phyloP scores from a whole-genome alignment of 2,888 invertebrate genomes.

The Drosophila siamana region DNA sequence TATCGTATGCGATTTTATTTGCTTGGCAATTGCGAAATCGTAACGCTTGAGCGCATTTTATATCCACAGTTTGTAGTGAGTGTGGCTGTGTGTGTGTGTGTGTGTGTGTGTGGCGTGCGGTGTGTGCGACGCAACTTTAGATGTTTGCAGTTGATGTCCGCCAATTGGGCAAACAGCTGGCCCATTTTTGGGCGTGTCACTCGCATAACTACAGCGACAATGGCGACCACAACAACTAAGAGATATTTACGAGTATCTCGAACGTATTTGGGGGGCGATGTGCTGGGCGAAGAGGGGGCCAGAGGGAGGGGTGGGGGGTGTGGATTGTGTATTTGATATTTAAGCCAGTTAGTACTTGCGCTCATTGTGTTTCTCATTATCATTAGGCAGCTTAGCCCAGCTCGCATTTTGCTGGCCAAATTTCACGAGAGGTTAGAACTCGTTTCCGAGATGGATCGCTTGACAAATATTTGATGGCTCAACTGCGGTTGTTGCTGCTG shows the following conservation, averaged over 20 bases:
- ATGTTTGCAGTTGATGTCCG: slow-evolving; percentile 60
- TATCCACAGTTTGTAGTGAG: slow-evolving; percentile 46
- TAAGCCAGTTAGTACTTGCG: slow-evolving; percentile 38
- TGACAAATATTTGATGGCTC: slow-evolving; percentile 57
- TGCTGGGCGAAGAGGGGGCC: background rate
- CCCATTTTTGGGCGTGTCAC: slow-evolving; percentile 62
- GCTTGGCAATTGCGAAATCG: slow-evolving; percentile 76
- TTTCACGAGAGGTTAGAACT: slow-evolving; percentile 61
- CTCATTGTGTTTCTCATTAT: slow-evolving; percentile 63
- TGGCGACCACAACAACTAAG: too few relatives aligned
- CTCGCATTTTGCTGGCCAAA: slow-evolving; percentile 39
- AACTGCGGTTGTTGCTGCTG: too few relatives aligned
- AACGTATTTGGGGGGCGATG: background rate
- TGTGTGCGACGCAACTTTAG: slow-evolving; percentile 49
- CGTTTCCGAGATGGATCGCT: slow-evolving; percentile 32
- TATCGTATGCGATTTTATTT: slow-evolving; percentile 62
- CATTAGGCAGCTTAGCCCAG: slow-evolving; percentile 40
- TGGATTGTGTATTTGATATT: slow-evolving; percentile 12
- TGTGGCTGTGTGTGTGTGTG: slow-evolving; percentile 6
- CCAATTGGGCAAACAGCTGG: slow-evolving; percentile 65
- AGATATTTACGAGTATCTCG: background rate
- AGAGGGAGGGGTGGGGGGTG: background rate
- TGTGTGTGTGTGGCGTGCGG: slow-evolving; percentile 22
- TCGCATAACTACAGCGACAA: slow-evolving; percentile 11
- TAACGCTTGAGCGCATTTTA: slow-evolving; percentile 72